A percentile compares a stretch with the other conserved stretches of the same genome.
These are phyloP conservation scores for Lordiphosa collinella DNA, from an alignment of 1,140 invertebrate species.

Conservation along the genomic window DNA sequence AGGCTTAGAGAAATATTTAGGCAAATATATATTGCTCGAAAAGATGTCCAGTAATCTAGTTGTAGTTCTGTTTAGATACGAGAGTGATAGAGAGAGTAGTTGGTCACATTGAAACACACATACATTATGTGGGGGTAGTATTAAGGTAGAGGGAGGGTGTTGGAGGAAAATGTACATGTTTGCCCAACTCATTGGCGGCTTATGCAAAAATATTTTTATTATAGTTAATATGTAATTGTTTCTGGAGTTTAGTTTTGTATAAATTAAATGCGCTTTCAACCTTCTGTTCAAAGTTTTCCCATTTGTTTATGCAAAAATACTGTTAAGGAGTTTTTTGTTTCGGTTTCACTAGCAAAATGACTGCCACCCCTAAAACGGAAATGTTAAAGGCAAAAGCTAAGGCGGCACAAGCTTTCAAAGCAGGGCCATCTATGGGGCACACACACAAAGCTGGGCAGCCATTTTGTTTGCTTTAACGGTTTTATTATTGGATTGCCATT, in stretches of 20 bases:
- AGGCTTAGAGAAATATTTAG: conserved; percentile 60
- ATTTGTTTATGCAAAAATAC: conserved; percentile 51
- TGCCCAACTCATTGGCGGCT: too few relatives aligned
- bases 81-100: conserved; percentile 28
- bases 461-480: conserved; percentile 15
- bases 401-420: conserved; percentile 15
- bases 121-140: conserved; percentile 21
- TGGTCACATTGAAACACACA: conserved; percentile 59
- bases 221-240: conserved; percentile 20
- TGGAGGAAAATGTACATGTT: too few relatives aligned
- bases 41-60: conserved; percentile 46
- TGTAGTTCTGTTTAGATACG: conserved; percentile 29
- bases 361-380: conserved; percentile 30
- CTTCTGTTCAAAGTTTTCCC: conserved; percentile 39
- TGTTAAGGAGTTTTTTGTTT: conserved; percentile 58
- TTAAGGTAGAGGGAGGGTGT: conserved; percentile 12
- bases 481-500: conserved; percentile 26
- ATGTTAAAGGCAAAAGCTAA: conserved; percentile 39
- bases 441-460: conserved; percentile 36
- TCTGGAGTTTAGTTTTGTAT: conserved; percentile 22
- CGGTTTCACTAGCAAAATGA: conserved; percentile 44
- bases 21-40: conserved; percentile 75
- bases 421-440: neutral
- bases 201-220: conserved; percentile 31
- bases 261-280: conserved; percentile 71